These are phyloP conservation scores for Trichacis sp. DNA, from an alignment of 2,888 invertebrate genomes.

Conservation along the genomic window DNA sequence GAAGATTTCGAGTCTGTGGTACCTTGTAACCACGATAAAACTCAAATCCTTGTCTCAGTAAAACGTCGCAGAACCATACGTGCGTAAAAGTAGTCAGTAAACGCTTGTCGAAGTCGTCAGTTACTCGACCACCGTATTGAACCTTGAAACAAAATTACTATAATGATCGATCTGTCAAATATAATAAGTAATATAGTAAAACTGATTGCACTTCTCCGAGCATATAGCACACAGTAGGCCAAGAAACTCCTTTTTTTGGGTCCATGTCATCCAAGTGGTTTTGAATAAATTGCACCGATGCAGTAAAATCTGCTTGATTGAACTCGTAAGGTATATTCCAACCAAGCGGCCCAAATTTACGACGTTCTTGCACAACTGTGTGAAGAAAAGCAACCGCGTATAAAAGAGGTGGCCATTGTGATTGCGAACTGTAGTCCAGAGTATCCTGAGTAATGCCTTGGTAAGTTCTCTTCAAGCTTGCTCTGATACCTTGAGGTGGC, in stretches of 20 bases:
- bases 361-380: conserved; percentile 93
- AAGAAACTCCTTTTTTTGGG: conserved; percentile 95
- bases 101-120: conserved; percentile 96
- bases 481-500: conserved; percentile 94
- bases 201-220: conserved; percentile 84
- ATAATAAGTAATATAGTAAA: too few species aligned
- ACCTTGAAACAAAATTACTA: too few species aligned
- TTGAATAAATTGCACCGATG: conserved; percentile 95
- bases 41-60: conserved; percentile 89
- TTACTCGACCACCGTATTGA: conserved; percentile 89
- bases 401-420: conserved; percentile 93
- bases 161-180: too few species aligned
- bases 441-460: conserved; percentile 91
- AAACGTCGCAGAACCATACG: conserved; percentile 94
- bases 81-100: conserved; percentile 92
- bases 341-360: conserved; percentile 96
- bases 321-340: conserved; percentile 99
- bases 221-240: conserved; percentile 98
- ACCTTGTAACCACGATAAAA: conserved; percentile 95
- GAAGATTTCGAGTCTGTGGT: conserved; percentile 84
- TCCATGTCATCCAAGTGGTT: conserved; percentile 98
- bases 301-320: conserved; percentile 95
- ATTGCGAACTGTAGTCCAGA: conserved; percentile 89
- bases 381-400: conserved; percentile 96
- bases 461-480: conserved; percentile 94